Percentiles rank a stretch among this genome's conserved stretches.
These are phyloP conservation scores for Chrysocyon brachyurus DNA, from an alignment of 2,797 vertebrate species.

Conservation along the genomic window DNA sequence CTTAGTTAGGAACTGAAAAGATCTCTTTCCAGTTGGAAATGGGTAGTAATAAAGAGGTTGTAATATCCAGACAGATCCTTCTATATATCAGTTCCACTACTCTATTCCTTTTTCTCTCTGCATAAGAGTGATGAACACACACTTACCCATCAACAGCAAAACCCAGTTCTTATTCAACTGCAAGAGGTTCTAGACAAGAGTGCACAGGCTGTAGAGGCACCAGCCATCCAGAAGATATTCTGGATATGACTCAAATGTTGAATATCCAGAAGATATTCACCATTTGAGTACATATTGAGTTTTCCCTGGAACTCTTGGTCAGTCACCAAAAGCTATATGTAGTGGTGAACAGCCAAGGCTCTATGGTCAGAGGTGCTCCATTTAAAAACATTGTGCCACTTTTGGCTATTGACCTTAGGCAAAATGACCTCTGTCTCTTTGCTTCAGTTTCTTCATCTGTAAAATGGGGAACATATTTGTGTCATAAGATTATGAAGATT, in stretches of 20 bases:
- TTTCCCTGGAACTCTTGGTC: not conserved
- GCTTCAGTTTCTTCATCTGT: constrained; percentile 1
- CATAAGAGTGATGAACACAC: not conserved
- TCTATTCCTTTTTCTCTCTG: not conserved
- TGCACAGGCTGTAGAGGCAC: not conserved
- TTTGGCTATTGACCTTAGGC: not conserved
- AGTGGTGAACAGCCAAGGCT: no score
- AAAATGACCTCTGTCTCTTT: not conserved
- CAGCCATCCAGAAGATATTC: not conserved
- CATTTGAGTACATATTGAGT: not conserved
- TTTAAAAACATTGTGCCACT: not conserved
- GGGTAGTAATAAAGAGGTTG: not conserved
- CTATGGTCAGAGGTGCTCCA: accelerated
- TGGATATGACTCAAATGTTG: no score
- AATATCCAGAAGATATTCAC: not conserved
- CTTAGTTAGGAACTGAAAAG: not conserved
- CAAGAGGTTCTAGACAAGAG: not conserved
- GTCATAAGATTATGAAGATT: constrained; percentile 3
- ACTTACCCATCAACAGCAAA: not conserved
- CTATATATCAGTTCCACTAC: not conserved
- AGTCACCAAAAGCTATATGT: not conserved
- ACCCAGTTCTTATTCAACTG: not conserved
- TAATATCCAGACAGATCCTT: not conserved
- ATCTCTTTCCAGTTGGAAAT: not conserved
- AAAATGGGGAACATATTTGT: not conserved